Base-by-base conservation (phyloP, 1,140 invertebrate species). In the Meloidogyne exigua region DNA sequence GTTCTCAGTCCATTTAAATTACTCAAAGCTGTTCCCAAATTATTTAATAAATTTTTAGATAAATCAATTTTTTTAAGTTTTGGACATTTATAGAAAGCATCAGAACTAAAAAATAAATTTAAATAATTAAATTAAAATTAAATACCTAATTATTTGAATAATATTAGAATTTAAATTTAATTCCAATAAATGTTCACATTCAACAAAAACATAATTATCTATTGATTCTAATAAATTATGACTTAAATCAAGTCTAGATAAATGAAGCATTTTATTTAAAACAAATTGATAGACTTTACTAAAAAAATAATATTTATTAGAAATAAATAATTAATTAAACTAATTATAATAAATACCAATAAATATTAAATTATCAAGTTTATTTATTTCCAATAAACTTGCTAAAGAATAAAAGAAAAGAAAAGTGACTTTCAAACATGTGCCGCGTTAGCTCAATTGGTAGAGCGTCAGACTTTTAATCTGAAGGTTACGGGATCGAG, bases 81-180 rank as follows among this genome's bases (percentile, higher is more conserved):
- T 4, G 84, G 83, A 57, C 81, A 85, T 72, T 84, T 85, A 9
- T 82, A 39, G 49, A 85, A 87, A 0, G 82, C 78, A 62, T 85
- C 80, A 10, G 44, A 70, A 72, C 76, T 75, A 15, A 7, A 69
- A 69, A 26, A 26, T 26, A 69, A 36, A 1, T 15, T 36, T 2
- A 36, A 23, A 23, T 28, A 69, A 36, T 69, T 69, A 69, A 76
- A 39, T 73, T 32, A 21, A 3, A 13, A 72, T 3, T 32, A 9
- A 9, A 26, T 18, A 44, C 71, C 32, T 75, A 7, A 82, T 12
- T 5, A 62, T 57, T 5, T 79, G 72, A 57, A 85, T 87, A 21
- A 70, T 63, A 73, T 85, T 85, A 39, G 74, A 44, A 67, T 67
- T 66, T 12, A 85, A 64, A 32, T 81, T 75, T 12, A 85, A 36